A percentile compares a stretch with the other conserved stretches of the same genome.
These are phyloP conservation scores for Elaphurus davidianus DNA, from an alignment of 2,113 vertebrate genomes.

Conservation along the genomic window DNA sequence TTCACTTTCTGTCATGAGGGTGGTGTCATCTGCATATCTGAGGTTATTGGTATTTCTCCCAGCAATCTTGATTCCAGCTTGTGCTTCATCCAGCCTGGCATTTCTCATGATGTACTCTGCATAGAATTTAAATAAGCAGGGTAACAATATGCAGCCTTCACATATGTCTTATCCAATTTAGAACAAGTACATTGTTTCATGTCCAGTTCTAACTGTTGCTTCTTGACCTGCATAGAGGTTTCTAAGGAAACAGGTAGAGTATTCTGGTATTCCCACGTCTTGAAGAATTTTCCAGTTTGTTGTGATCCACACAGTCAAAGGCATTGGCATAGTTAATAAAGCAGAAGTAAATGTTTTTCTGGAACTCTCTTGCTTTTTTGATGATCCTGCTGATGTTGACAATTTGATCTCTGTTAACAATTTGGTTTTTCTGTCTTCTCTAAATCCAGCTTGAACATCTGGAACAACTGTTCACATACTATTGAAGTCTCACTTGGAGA, in stretches of 20 bases:
- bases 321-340: neutral
- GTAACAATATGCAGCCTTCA: too few species aligned
- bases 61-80: too few species aligned
- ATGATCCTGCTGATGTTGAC: neutral
- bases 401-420: too few species aligned
- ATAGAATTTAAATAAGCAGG: too few species aligned
- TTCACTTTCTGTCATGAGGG: too few species aligned
- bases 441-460: neutral
- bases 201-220: neutral
- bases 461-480: neutral
- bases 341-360: neutral
- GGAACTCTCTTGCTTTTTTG: neutral
- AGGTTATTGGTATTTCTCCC: too few species aligned
- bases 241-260: neutral
- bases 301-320: neutral
- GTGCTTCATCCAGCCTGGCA: too few species aligned
- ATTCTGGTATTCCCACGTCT: neutral
- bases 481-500: neutral
- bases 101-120: too few species aligned
- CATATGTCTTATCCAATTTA: too few species aligned
- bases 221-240: neutral
- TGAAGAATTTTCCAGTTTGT: neutral
- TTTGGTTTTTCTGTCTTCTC: neutral
- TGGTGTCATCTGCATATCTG: too few species aligned
- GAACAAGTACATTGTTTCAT: neutral